Percentiles rank a stretch among this genome's conserved stretches.
Conservation (phyloP, 2,113 vertebrate genomes). For the Struthidea cinerea region DNA sequence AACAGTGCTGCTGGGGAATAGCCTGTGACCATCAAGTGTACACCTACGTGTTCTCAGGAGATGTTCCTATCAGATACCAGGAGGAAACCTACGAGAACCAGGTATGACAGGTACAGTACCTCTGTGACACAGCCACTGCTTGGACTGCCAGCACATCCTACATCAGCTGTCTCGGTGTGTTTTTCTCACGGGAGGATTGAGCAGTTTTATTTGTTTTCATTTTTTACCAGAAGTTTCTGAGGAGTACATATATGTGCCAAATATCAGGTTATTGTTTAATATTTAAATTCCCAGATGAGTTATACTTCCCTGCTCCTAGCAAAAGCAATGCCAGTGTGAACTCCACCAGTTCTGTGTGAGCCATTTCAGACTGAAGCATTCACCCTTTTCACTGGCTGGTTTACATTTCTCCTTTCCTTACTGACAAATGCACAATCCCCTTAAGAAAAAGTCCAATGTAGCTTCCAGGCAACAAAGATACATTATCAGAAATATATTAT, state of each 20-base stretch:
- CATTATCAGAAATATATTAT: neutral
- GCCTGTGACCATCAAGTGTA: conserved; percentile 91
- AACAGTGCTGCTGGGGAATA: conserved; percentile 93
- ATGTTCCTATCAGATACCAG: conserved; percentile 86
- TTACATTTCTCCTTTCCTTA: neutral
- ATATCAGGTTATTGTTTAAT: neutral
- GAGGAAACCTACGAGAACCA: conserved; percentile 97
- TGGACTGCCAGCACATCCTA: neutral
- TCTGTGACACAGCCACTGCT: neutral
- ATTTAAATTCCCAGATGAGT: neutral
- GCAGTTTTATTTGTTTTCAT: neutral
- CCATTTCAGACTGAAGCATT: neutral
- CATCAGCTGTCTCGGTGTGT: neutral
- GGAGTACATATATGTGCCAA: neutral
- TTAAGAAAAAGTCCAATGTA: neutral
- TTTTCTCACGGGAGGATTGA: neutral
- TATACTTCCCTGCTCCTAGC: neutral
- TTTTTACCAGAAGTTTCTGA: neutral
- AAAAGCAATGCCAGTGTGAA: neutral
- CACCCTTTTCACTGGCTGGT: neutral
- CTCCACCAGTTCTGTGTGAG: neutral
- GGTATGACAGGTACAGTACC: conserved; percentile 48
- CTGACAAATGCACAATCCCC: neutral
- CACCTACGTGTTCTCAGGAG: conserved; percentile 83
- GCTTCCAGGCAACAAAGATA: neutral